Base-by-base conservation (phyloP, 2,797 vertebrate genomes). In the Esox masquinongy region DNA sequence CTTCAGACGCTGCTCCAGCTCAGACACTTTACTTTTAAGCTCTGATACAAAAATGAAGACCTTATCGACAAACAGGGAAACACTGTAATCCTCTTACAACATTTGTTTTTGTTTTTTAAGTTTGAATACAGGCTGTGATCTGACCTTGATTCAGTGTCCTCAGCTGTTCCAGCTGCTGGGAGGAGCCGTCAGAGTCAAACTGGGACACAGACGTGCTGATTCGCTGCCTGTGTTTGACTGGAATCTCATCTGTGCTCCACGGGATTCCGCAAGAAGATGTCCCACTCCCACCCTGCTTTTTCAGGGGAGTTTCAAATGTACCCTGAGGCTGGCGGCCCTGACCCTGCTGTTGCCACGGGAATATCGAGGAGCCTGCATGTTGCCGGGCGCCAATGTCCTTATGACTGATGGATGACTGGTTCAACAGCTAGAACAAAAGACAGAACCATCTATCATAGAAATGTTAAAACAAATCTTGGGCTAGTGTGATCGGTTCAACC, bases 341-440 rank as follows among this genome's bases (percentile, higher is more conserved):
- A 5, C 87, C 89, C 81, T 94, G 93, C 83, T 95, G 93, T 84
- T 97, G 96, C 97, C 96, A 98, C 11, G 95, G 94, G 85, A 99
- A 98, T 77, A 98, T 95, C 0, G 96, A 96, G 0, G 97, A 99
- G 8, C 96, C 96, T 49, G 95, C 78, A 82, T 97, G 95, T 73
- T 95, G 96, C 1, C 95, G 92, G 29, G 96, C 95, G 61, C 95
- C 96, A 43, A 98, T 96, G 80, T 97, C 96, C 39, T 94, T 96
- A 84, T 96, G 95, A 81, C 88, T 96, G 78, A 94, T 87, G n/a
- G 92, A 61, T 19, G 92, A 85, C 75, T 94, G 94, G 88, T 88
- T 95, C 43, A 89, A 77, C 87, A 94, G 83, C 96, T 97, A 79
- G 17, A 78, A 77, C 75, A 81, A 80, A 17, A 80, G 24, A 61